phyloP scores from a whole-genome alignment of 2,113 vertebrate genomes.

The Melanerpes aurifrons region DNA sequence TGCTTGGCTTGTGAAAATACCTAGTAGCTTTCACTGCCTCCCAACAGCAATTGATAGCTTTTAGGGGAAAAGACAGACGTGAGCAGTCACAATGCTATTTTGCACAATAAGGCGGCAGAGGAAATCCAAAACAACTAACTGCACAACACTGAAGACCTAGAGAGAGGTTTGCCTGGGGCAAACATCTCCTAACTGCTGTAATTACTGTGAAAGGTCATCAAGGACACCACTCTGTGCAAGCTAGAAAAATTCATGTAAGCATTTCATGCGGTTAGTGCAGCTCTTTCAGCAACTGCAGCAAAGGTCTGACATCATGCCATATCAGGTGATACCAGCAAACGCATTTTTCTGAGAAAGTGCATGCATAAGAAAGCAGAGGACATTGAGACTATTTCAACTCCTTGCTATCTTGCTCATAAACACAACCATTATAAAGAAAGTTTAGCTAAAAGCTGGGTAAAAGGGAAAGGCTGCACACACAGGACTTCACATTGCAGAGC shows the following conservation, averaged over 20 bases:
- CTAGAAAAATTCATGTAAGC: neutral
- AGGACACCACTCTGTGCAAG: neutral
- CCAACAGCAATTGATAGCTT: neutral
- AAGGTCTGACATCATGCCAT: neutral
- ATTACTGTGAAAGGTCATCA: slow-evolving; percentile 15
- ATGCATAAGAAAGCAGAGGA: neutral
- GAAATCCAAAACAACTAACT: neutral
- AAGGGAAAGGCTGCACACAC: neutral
- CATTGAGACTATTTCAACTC: neutral
- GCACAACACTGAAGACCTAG: neutral
- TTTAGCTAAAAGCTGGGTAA: neutral
- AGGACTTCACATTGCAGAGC: neutral
- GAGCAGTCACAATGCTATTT: neutral
- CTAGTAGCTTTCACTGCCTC: neutral
- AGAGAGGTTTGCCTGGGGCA: neutral
- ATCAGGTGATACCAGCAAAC: neutral
- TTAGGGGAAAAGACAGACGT: neutral
- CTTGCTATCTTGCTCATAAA: neutral
- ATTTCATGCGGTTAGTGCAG: neutral
- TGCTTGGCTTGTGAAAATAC: neutral
- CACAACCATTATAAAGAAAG: neutral
- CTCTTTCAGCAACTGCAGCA: neutral
- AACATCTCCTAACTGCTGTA: neutral
- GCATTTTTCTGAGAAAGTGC: neutral
- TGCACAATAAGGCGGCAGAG: neutral